phyloP scores from a whole-genome alignment of 2,113 vertebrate genomes.

The Xenopus borealis region DNA sequence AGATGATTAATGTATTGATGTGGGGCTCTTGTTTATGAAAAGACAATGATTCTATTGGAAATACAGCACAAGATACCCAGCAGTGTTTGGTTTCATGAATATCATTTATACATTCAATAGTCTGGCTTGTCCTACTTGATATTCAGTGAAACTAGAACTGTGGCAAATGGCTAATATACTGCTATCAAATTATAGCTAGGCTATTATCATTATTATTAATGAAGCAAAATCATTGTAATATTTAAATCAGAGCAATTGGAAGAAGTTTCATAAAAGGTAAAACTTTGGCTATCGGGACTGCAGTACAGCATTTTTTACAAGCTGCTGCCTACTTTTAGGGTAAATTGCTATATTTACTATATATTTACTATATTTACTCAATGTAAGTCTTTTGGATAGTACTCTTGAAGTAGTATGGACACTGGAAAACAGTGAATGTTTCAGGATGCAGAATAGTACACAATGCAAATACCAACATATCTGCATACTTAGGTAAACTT shows the following conservation, averaged over 20 bases:
- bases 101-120: conserved; percentile 56
- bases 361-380: too few species aligned
- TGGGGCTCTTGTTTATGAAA: conserved; percentile 62
- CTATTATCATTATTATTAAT: neutral
- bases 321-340: too few species aligned
- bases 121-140: conserved; percentile 40
- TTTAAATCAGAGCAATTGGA: neutral
- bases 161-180: conserved; percentile 17
- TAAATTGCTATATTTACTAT: too few species aligned
- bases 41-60: conserved; percentile 67
- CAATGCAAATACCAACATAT: too few species aligned
- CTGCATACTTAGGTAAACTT: too few species aligned
- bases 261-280: neutral
- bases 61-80: conserved; percentile 58
- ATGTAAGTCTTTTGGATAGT: too few species aligned
- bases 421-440: too few species aligned
- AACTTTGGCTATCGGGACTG: neutral
- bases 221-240: neutral
- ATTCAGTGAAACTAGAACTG: conserved; percentile 19
- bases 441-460: too few species aligned
- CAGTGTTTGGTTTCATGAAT: conserved; percentile 56
- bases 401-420: too few species aligned
- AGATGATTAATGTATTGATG: conserved; percentile 69
- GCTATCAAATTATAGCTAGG: conserved; percentile 21
- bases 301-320: too few species aligned